A percentile compares a stretch with the other conserved stretches of the same genome.
phyloP scores from a whole-genome alignment of 2,888 invertebrate species.

The Nomada ruficornis region DNA sequence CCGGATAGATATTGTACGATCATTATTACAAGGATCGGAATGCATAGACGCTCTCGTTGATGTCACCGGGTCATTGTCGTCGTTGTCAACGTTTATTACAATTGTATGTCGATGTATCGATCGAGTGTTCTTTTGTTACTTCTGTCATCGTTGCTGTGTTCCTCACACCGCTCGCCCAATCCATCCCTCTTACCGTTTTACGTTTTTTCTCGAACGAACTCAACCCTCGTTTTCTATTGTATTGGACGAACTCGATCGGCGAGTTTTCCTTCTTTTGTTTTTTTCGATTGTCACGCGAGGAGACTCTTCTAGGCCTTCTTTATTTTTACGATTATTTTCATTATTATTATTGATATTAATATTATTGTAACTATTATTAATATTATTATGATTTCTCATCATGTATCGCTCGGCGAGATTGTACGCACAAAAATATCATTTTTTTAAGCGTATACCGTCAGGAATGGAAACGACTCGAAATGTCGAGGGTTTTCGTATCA shows the following conservation, averaged over 20 bases:
- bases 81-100: conserved; percentile 59
- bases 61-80: conserved; percentile 65
- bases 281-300: conserved; percentile 40
- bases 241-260: conserved; percentile 17
- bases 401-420: conserved; percentile 36
- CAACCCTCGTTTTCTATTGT: not conserved
- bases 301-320: conserved; percentile 1
- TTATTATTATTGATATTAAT: conserved; percentile 14
- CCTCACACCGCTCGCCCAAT: conserved; percentile 29
- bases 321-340: conserved; percentile 18
- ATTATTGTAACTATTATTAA: not conserved
- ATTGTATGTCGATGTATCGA: conserved; percentile 58
- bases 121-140: conserved; percentile 55
- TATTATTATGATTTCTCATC: not conserved
- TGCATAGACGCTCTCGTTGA: conserved; percentile 56
- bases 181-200: conserved; percentile 14
- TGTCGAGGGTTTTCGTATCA: conserved; percentile 35
- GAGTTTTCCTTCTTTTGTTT: conserved; percentile 31
- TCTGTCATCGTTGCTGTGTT: conserved; percentile 62
- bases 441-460: conserved; percentile 2
- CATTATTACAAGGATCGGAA: conserved; percentile 23
- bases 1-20: conserved; percentile 20
- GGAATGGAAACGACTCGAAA: conserved; percentile 15
- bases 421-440: conserved; percentile 28
- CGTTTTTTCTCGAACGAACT: not conserved